A percentile compares a stretch with the other conserved stretches of the same genome.
phyloP scores from a whole-genome alignment of 2,797 vertebrate species.

The Kryptolebias ocellatus region DNA sequence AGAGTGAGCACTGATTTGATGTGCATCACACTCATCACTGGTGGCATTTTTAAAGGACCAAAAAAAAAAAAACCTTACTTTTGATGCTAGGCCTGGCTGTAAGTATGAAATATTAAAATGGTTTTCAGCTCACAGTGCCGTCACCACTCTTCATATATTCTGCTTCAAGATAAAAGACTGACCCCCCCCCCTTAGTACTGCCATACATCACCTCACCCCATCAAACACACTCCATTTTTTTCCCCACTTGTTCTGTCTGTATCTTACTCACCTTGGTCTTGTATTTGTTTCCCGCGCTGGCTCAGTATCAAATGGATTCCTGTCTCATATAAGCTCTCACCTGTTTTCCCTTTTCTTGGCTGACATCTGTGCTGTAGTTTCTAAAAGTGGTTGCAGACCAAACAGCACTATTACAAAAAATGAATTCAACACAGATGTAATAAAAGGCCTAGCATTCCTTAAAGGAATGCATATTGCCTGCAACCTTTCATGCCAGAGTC shows the following conservation, averaged over 20 bases:
- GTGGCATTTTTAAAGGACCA: slow-evolving; percentile 54
- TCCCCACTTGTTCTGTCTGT: slow-evolving; percentile 20
- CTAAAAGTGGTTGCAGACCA: background rate
- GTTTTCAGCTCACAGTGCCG: slow-evolving; percentile 50
- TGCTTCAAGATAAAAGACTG: slow-evolving; percentile 72
- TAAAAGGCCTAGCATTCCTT: too few species aligned
- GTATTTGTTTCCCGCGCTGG: background rate
- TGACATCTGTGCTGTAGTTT: too few species aligned
- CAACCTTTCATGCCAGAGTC: too few species aligned
- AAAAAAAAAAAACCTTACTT: slow-evolving; percentile 40
- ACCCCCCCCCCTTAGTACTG: slow-evolving; percentile 30
- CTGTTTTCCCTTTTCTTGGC: background rate
- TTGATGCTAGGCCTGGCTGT: slow-evolving; percentile 54
- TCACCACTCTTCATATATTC: slow-evolving; percentile 65
- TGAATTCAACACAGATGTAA: background rate
- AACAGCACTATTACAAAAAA: background rate
- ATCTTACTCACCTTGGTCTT: slow-evolving; percentile 27
- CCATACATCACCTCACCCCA: slow-evolving; percentile 48
- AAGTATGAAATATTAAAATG: slow-evolving; percentile 70
- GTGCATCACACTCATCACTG: slow-evolving; percentile 33
- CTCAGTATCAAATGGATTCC: background rate
- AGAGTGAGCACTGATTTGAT: slow-evolving; percentile 3
- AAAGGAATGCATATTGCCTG: too few species aligned
- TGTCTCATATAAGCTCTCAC: background rate
- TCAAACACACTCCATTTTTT: slow-evolving; percentile 45